Percentiles rank a stretch among this genome's conserved stretches.
phyloP scores from a whole-genome alignment of 2,797 vertebrate species.

The Yasuhikotakia modesta region DNA sequence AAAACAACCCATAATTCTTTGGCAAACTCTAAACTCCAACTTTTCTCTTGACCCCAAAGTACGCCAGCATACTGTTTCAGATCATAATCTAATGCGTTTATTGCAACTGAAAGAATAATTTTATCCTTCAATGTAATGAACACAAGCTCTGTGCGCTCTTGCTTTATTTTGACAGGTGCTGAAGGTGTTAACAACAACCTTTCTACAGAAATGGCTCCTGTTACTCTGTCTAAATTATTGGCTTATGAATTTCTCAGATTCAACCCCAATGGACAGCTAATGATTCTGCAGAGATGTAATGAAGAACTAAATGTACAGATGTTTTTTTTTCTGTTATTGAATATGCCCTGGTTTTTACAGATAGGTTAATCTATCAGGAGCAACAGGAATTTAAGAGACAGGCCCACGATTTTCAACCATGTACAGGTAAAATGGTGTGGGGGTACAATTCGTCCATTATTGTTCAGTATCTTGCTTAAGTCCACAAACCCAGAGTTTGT shows the following conservation, averaged over 20 bases:
- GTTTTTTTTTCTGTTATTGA: neutral
- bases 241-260: neutral
- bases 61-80: slow-evolving; percentile 6
- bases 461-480: slow-evolving; percentile 3
- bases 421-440: neutral
- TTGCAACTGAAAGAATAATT: slow-evolving; percentile 12
- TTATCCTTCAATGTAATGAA: neutral
- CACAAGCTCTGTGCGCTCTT: slow-evolving; percentile 15
- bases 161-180: neutral
- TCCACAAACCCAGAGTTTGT: slow-evolving; percentile 8
- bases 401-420: neutral
- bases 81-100: slow-evolving; percentile 1
- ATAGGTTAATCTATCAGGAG: neutral
- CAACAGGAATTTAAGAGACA: slow-evolving; percentile 12
- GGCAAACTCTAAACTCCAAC: neutral
- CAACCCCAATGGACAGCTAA: slow-evolving; percentile 11
- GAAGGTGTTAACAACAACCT: slow-evolving; percentile 17
- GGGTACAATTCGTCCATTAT: slow-evolving; percentile 11
- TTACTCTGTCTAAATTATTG: slow-evolving; percentile 24
- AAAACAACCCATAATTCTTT: slow-evolving; percentile 38
- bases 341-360: slow-evolving; percentile 18
- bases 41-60: slow-evolving; percentile 1
- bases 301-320: slow-evolving; percentile 13
- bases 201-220: neutral
- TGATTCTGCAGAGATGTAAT: slow-evolving; percentile 28